Base-by-base conservation (phyloP, 2,888 invertebrate species). In the Polietes domitor region DNA sequence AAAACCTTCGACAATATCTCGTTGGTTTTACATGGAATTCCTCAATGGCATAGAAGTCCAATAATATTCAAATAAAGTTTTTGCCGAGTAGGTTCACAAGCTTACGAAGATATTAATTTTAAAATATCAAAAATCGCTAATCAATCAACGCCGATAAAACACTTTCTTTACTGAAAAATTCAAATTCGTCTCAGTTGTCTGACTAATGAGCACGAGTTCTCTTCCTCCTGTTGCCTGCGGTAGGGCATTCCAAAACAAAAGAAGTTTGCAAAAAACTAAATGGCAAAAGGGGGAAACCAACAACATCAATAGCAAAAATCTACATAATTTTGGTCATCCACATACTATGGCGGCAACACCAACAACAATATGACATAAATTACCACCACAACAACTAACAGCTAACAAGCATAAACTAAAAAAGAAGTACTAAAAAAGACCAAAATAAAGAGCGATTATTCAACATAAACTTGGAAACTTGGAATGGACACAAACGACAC, bases 391-490 rank as follows among this genome's bases (percentile, higher is more conserved):
- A 28, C n/a, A 68, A n/a, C 6, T 24, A 41, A 24, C 15, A 43
- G 9, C 37, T 6, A 68, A 17, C 43, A 6, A 53, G 70, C 58
- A 73, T 24, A 26, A 73, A n/a, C n/a, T n/a, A n/a, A n/a, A n/a
- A n/a, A n/a, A n/a, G n/a, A n/a, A 73, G 77, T 65, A 65, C 43
- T 41, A 74, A 0, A 15, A 2, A 47, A 32, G 61, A 21, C 75
- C 72, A 75, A 72, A 58, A 83, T 68, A 73, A 58, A 63, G 61
- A 78, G 80, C 77, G 55, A 80, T 78, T 83, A 77, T 84, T 78
- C 50, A 84, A 78, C 58, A 37, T 80, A 77, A 80, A 76, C 76
- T 80, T 47, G 72, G 50, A 77, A 80, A 76, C 76, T 80, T 47
- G 72, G 50, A 77, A 79, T 28, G 68, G 47, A 77, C 15, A 37